Evolutionary conservation across 2,888 invertebrate genomes (phyloP).

Genomic region (Eumacrocentrus americanus): DNA sequence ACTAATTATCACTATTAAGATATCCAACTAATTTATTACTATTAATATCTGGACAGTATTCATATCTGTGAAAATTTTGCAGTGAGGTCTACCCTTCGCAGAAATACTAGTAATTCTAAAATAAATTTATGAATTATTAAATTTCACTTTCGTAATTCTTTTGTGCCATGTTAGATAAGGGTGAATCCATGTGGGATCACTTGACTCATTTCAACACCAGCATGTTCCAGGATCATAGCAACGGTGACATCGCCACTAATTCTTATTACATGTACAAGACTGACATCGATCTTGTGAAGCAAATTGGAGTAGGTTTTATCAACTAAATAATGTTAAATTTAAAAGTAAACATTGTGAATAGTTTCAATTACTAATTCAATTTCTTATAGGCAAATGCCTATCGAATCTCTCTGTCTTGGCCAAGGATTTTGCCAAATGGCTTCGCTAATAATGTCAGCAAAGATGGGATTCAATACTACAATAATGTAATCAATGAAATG

Average conservation of each 20-base stretch:
- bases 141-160: slow-evolving; percentile 1
- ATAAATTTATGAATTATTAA: background rate
- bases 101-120: no score
- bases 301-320: slow-evolving; percentile 37
- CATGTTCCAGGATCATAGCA: slow-evolving; percentile 65
- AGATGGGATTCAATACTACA: slow-evolving; percentile 78
- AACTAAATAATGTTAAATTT: no score
- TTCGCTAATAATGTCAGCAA: slow-evolving; percentile 68
- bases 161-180: slow-evolving; percentile 64
- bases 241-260: slow-evolving; percentile 72
- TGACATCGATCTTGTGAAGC: slow-evolving; percentile 39
- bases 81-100: no score
- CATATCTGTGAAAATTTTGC: no score
- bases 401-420: slow-evolving; percentile 63
- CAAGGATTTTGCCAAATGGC: slow-evolving; percentile 44
- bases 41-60: no score
- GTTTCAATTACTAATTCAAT: background rate
- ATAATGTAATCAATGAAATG: slow-evolving; percentile 75
- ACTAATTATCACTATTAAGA: no score
- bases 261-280: slow-evolving; percentile 72
- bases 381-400: slow-evolving; percentile 10
- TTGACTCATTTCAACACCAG: slow-evolving; percentile 65
- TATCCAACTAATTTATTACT: no score
- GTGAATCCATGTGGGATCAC: slow-evolving; percentile 73
- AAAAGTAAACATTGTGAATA: background rate